Base-by-base conservation (phyloP, 2,797 vertebrate genomes). In the Onychomys leucogaster region DNA sequence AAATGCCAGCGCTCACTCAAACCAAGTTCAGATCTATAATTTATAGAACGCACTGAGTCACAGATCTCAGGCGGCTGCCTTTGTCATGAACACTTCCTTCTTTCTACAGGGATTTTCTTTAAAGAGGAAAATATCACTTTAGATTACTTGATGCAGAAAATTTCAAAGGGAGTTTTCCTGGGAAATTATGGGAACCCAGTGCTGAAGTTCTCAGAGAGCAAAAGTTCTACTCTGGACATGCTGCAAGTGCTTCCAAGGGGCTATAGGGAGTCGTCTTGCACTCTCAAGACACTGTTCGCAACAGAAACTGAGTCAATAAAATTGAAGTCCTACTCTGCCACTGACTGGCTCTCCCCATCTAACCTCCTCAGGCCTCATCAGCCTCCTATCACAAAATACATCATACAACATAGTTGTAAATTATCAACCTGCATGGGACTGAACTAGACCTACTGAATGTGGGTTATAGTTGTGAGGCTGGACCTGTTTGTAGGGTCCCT, bases 11-110 rank as follows among this genome's bases (percentile, higher is more conserved):
- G 97, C 97, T 92, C 84, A 97, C 97, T 98, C 97, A 95, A 94
- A 98, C 97, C 97, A 95, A 97, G 95, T 98, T 98, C 97, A 97
- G 97, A 98, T 97, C 97, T 97, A 96, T 98, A 98, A 98, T 98
- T 98, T 98, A 98, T 98, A 98, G 98, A 98, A 98, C 97, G 97
- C 97, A 98, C 97, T 98, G 98, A 99, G 97, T 99, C 98, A 99
- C 95, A 98, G 98, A 98, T 97, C 97, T 98, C 98, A 97, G 96
- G 96, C 96, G 92, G 97, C 97, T 13, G 93, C 92, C 95, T 98
- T 98, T 98, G 97, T 98, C 98, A 96, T 98, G 81, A 96, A 71
- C 90, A 98, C 98, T 98, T 99, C 98, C 98, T 98, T 98, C 98
- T 99, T 98, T 98, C 96, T 98, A 95, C 98, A 98, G 97, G 98